Evolutionary conservation across 2,113 vertebrate genomes (phyloP).

Genomic region (Siniperca knerii): DNA sequence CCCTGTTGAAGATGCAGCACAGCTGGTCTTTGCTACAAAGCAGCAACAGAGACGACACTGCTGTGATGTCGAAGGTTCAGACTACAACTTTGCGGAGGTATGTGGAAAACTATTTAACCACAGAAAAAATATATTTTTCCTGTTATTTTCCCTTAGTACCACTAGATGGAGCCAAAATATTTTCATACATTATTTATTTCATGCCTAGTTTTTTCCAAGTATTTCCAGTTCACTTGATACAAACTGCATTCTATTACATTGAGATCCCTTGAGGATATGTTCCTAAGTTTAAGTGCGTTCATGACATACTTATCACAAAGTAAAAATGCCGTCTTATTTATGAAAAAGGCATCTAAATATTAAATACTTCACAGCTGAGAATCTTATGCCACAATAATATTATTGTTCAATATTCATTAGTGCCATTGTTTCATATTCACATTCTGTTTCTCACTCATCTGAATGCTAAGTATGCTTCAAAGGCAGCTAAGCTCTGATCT

Average conservation of each 20-base stretch:
- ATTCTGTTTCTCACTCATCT: conserved; percentile 7
- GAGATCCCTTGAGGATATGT: not conserved
- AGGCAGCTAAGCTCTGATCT: conserved; percentile 40
- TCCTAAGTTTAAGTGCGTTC: not conserved
- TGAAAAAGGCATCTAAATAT: not conserved
- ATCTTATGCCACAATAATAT: not conserved
- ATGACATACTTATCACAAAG: not conserved
- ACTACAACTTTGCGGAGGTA: conserved; percentile 85
- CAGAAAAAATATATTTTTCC: not conserved
- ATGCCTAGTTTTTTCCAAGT: not conserved
- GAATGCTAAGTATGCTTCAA: conserved; percentile 60
- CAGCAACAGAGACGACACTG: conserved; percentile 76
- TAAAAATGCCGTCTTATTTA: not conserved
- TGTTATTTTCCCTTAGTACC: conserved; percentile 19
- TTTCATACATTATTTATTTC: not conserved
- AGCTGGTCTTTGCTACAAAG: conserved; percentile 70
- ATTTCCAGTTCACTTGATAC: not conserved
- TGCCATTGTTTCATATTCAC: conserved; percentile 36
- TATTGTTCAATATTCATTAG: conserved; percentile 26
- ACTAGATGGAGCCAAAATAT: conserved; percentile 75
- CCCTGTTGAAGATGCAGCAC: conserved; percentile 78
- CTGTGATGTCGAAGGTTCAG: conserved; percentile 79
- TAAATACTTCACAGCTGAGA: not conserved
- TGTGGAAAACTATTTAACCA: conserved; percentile 41
- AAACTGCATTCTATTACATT: not conserved